phyloP scores from a whole-genome alignment of 2,888 invertebrate genomes.

The Chrysolina oricalcia region DNA sequence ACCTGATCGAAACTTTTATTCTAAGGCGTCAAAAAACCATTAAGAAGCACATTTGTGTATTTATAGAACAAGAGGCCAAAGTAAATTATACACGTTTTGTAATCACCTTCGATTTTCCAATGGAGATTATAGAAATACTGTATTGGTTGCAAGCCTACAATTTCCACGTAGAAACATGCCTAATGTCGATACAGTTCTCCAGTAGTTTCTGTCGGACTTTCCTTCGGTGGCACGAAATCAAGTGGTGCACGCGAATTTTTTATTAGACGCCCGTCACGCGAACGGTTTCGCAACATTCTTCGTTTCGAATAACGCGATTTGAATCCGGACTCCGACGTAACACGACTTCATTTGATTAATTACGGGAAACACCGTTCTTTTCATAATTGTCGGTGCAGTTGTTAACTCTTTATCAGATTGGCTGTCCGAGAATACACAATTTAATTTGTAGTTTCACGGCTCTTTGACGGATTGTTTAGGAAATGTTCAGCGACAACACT shows the following conservation, averaged over 20 bases:
- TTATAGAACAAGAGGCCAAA: constrained; percentile 41
- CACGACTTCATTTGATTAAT: constrained; percentile 47
- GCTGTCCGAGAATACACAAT: constrained; percentile 32
- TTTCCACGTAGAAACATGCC: constrained; percentile 34
- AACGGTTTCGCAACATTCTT: constrained; percentile 38
- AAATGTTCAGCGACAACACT: not conserved
- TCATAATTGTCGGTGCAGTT: constrained; percentile 37
- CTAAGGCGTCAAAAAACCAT: constrained; percentile 26
- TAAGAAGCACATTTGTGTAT: constrained; percentile 28
- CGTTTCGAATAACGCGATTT: constrained; percentile 23
- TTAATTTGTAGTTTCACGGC: constrained; percentile 31
- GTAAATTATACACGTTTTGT: constrained; percentile 46
- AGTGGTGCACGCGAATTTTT: constrained; percentile 47
- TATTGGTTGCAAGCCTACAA: constrained; percentile 42
- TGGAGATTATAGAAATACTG: constrained; percentile 46
- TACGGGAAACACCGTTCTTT: constrained; percentile 38
- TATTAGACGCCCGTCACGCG: constrained; percentile 41
- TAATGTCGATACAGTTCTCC: constrained; percentile 39
- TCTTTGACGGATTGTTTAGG: not conserved
- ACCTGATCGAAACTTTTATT: not conserved
- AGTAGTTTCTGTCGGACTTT: constrained; percentile 39
- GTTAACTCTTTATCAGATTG: constrained; percentile 39
- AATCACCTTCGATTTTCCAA: constrained; percentile 51
- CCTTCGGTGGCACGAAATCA: constrained; percentile 38
- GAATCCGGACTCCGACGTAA: constrained; percentile 30